Conservation (phyloP, 2,888 invertebrate species). For the Punctoribates punctum region DNA sequence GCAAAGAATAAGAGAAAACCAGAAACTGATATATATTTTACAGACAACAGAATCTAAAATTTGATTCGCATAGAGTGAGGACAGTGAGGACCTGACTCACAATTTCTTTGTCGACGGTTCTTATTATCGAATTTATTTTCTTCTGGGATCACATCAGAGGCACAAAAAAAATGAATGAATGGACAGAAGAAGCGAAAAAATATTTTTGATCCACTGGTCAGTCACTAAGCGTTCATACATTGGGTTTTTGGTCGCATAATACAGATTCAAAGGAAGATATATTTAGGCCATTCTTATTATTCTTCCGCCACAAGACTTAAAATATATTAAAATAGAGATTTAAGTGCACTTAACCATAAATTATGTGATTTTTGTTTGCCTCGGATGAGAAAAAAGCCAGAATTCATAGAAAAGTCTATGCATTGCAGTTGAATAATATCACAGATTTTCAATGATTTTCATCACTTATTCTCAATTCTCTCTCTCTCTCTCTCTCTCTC, state of each 20-base stretch:
- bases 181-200: background rate
- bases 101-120: background rate
- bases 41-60: background rate
- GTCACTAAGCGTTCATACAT: too few species aligned
- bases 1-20: background rate
- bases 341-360: slow-evolving; percentile 11
- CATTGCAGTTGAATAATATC: too few species aligned
- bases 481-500: background rate
- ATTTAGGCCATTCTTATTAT: too few species aligned
- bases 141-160: background rate
- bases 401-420: too few species aligned
- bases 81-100: background rate
- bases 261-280: too few species aligned
- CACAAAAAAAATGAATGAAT: background rate
- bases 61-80: background rate
- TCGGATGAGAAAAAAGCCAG: background rate
- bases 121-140: background rate
- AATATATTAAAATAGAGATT: slow-evolving; percentile 6
- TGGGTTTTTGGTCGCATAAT: too few species aligned
- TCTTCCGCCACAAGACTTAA: background rate
- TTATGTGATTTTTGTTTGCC: background rate
- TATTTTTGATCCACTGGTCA: background rate
- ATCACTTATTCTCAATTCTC: background rate
- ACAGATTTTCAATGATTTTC: background rate
- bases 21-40: background rate